phyloP scores from a whole-genome alignment of 2,888 invertebrate species.

The Pardosa pseudoannulata region DNA sequence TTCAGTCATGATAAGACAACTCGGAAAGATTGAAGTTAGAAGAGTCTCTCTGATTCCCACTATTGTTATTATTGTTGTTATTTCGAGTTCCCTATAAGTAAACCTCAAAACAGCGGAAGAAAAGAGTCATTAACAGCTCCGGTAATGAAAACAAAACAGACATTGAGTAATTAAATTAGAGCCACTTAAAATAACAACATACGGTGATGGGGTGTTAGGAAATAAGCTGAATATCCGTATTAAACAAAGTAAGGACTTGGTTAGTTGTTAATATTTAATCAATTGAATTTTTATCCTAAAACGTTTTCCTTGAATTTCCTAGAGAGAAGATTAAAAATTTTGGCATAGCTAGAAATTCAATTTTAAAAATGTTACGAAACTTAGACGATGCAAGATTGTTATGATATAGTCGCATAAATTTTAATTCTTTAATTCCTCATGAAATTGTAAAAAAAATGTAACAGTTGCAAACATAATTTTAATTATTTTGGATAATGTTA shows the following conservation, averaged over 20 bases:
- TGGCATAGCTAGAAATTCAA: too few relatives aligned
- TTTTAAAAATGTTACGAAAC: too few relatives aligned
- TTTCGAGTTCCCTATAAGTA: constrained; percentile 1
- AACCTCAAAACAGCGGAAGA: constrained; percentile 14
- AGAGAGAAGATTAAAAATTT: too few relatives aligned
- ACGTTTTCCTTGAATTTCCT: too few relatives aligned
- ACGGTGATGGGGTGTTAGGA: not conserved
- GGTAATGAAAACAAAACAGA: constrained; percentile 65
- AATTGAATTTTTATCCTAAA: too few relatives aligned
- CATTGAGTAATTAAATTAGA: constrained; percentile 60
- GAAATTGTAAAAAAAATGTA: too few relatives aligned
- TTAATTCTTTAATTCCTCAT: too few relatives aligned
- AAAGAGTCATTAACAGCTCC: constrained; percentile 56
- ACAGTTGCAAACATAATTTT: too few relatives aligned
- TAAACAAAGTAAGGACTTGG: not conserved
- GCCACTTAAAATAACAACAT: constrained; percentile 61
- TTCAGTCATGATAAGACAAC: not conserved
- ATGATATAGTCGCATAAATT: too few relatives aligned
- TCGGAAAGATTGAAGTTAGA: not conserved
- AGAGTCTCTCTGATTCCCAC: not conserved
- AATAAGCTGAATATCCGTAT: constrained; percentile 35
- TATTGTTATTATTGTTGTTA: constrained; percentile 33
- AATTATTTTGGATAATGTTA: too few relatives aligned
- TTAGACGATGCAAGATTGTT: too few relatives aligned
- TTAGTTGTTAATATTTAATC: too few relatives aligned